These are phyloP conservation scores for Motacilla alba DNA, from an alignment of 2,113 vertebrate species.

Conservation along the genomic window DNA sequence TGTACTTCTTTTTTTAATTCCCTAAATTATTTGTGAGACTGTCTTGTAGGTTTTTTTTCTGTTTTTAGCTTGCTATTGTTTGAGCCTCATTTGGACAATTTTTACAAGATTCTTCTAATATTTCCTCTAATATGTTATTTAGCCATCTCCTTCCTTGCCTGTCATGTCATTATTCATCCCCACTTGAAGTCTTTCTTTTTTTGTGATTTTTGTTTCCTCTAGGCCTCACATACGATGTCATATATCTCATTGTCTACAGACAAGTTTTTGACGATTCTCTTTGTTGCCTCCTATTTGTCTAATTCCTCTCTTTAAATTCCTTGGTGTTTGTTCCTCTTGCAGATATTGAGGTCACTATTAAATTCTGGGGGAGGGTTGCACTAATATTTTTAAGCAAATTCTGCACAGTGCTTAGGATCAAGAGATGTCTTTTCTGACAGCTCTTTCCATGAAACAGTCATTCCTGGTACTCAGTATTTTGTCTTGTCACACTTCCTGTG, in stretches of 20 bases:
- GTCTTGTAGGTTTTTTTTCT: background rate
- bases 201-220: background rate
- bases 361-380: background rate
- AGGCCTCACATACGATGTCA: background rate
- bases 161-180: background rate
- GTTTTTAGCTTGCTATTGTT: slow-evolving; percentile 16
- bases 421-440: background rate
- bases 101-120: background rate
- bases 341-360: background rate
- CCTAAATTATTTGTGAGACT: background rate
- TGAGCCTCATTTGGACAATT: background rate
- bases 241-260: background rate
- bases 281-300: background rate
- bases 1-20: background rate
- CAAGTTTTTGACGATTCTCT: background rate
- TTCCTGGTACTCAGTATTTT: background rate
- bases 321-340: background rate
- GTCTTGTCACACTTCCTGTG: background rate
- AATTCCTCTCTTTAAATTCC: background rate
- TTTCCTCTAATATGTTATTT: background rate
- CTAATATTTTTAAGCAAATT: background rate
- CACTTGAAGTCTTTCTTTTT: background rate
- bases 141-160: background rate
- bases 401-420: background rate
- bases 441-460: background rate